Evolutionary conservation across 2,113 vertebrate genomes (phyloP), one percentile per base, ranked within the genome.

Genomic region (Alces alces): DNA sequence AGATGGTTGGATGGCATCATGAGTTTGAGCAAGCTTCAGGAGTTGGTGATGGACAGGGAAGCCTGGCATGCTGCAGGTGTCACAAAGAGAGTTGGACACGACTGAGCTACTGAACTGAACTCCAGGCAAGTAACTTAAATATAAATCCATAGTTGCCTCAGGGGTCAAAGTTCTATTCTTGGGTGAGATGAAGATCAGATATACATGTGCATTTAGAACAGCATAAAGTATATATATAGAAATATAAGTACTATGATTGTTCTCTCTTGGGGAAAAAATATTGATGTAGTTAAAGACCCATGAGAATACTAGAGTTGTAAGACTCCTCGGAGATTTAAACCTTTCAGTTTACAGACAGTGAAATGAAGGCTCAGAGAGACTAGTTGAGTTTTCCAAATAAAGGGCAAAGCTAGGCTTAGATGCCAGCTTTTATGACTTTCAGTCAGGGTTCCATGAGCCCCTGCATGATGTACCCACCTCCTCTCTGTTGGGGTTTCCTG

Each of bases 81-180:
- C 5, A 6, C n/a, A 70, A 70, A 70, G 17, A 70, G 5, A 70
- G 5, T 70, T 4, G 0, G 66, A 70, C n/a, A 70, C 0, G 10
- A 39, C 0, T 70, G 66, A 70, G 66, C 66, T 36, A 23, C n/a
- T 70, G 66, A 39, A 70, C n/a, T 70, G 66, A 73, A 93, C 50
- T 28, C 55, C 21, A 80, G 45, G 1, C 23, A 83, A 91, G 76
- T 33, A 82, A 64, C 30, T 76, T 50, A 78, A 90, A 60, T 54
- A 23, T n/a, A 27, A 50, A 66, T 54, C 16, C 30, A 21, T 19
- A 23, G n/a, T 58, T 85, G 61, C 54, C 50, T 52, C 33, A 61
- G 28, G 25, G 39, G n/a, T 86, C 80, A 52, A 33, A 33, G 21
- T 57, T 78, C 16, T 86, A 19, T 66, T 43, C 50, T 54, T 78